phyloP scores from a whole-genome alignment of 1,140 invertebrate genomes.

The Scaptodrosophila lebanonensis region DNA sequence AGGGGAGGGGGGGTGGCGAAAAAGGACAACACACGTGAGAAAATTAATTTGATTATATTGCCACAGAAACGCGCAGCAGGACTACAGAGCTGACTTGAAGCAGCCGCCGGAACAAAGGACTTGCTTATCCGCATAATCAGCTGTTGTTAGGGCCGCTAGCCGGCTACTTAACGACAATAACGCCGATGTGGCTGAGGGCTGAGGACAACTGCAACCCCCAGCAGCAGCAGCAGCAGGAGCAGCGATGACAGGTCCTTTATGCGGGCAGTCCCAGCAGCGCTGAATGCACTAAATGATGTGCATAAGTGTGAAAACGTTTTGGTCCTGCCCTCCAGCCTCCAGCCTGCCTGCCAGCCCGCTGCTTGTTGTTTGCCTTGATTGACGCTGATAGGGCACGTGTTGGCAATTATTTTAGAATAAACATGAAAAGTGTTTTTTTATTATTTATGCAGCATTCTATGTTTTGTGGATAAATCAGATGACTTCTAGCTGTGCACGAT shows the following conservation, averaged over 20 bases:
- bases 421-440: slow-evolving; percentile 50
- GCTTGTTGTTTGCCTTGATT: slow-evolving; percentile 57
- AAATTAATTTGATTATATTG: slow-evolving; percentile 75
- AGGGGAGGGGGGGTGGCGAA: slow-evolving; percentile 30
- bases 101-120: slow-evolving; percentile 11
- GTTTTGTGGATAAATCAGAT: slow-evolving; percentile 46
- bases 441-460: too few species aligned
- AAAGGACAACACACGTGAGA: slow-evolving; percentile 66
- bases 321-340: background rate
- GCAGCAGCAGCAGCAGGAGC: background rate
- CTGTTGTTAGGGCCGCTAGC: slow-evolving; percentile 19
- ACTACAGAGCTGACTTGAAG: slow-evolving; percentile 12
- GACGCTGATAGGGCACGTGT: slow-evolving; percentile 73
- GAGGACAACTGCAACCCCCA: slow-evolving; percentile 24
- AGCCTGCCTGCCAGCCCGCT: background rate
- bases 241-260: slow-evolving; percentile 10
- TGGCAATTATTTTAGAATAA: slow-evolving; percentile 71
- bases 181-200: background rate
- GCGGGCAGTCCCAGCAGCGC: slow-evolving; percentile 43
- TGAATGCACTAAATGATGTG: slow-evolving; percentile 63
- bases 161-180: slow-evolving; percentile 43
- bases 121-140: slow-evolving; percentile 48
- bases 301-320: slow-evolving; percentile 65
- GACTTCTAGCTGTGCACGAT: slow-evolving; percentile 49
- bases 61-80: slow-evolving; percentile 60